Conservation (phyloP, 2,888 invertebrate genomes). For the Mystacides longicornis region DNA sequence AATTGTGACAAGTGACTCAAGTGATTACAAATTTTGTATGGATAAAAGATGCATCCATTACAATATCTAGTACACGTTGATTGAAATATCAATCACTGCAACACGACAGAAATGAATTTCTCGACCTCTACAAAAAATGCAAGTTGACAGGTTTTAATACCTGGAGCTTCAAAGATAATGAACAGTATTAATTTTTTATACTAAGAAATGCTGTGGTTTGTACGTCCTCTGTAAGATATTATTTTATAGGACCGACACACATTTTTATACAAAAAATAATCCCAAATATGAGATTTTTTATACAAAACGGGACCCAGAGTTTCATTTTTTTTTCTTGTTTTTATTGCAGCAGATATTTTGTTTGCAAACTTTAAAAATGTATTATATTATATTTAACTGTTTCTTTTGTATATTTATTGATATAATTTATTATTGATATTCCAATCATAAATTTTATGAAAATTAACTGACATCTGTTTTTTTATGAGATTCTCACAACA, state of each 20-base stretch:
- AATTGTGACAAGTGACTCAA: too few species aligned
- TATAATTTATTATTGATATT: constrained; percentile 33
- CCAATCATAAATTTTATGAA: constrained; percentile 17
- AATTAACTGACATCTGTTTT: constrained; percentile 4
- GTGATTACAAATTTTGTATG: too few species aligned
- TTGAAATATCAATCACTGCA: too few species aligned
- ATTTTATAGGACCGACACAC: constrained; percentile 13
- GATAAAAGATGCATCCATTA: too few species aligned
- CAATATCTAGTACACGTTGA: too few species aligned
- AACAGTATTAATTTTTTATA: constrained; percentile 26
- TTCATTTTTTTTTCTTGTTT: constrained; percentile 38
- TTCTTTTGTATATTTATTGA: constrained; percentile 41
- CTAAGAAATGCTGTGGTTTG: neutral
- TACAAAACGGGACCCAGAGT: constrained; percentile 35
- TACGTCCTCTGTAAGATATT: constrained; percentile 19
- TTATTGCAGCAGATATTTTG: constrained; percentile 32
- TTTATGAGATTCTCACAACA: constrained; percentile 44
- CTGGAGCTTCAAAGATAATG: constrained; percentile 17
- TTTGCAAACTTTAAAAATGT: constrained; percentile 28
- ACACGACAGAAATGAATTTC: too few species aligned
- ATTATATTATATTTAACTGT: constrained; percentile 30
- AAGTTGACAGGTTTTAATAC: too few species aligned
- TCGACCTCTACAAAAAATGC: too few species aligned
- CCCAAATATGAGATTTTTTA: constrained; percentile 23
- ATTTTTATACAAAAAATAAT: constrained; percentile 11